These are phyloP conservation scores for Microdon myrmicae DNA, from an alignment of 2,888 invertebrate genomes.

Conservation along the genomic window DNA sequence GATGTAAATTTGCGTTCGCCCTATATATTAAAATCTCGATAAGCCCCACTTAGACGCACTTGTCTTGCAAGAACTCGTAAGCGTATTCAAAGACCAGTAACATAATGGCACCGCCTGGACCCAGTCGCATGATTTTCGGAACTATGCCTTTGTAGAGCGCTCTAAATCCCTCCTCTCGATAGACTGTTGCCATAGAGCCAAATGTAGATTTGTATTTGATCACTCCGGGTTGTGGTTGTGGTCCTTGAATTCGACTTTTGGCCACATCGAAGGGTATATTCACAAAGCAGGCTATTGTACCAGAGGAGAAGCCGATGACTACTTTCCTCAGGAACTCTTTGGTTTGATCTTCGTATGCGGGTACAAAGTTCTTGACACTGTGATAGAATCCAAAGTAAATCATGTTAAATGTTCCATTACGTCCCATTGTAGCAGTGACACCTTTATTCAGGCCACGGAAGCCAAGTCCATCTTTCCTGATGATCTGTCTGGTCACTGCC, in stretches of 20 bases:
- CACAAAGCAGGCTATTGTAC: constrained; percentile 84
- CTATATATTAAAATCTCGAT: no score
- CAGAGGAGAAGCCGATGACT: constrained; percentile 86
- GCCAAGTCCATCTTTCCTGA: constrained; percentile 81
- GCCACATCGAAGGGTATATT: constrained; percentile 98
- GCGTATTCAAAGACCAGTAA: constrained; percentile 90
- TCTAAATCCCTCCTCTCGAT: constrained; percentile 86
- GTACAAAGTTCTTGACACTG: constrained; percentile 81
- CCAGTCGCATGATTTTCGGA: constrained; percentile 90
- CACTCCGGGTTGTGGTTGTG: constrained; percentile 73
- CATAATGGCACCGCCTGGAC: constrained; percentile 96
- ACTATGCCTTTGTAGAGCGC: constrained; percentile 92
- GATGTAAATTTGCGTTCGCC: no score
- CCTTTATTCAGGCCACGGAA: constrained; percentile 86
- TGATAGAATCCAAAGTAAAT: constrained; percentile 96
- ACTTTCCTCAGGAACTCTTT: constrained; percentile 81
- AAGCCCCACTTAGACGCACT: constrained; percentile 62
- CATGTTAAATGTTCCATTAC: constrained; percentile 93
- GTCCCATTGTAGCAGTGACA: constrained; percentile 85
- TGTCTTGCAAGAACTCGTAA: constrained; percentile 76
- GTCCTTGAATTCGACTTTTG: constrained; percentile 94
- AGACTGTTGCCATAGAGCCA: constrained; percentile 78
- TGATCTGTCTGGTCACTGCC: constrained; percentile 81
- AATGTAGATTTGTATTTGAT: constrained; percentile 84
- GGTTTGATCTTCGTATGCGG: constrained; percentile 74